Conservation (phyloP, 2,888 invertebrate genomes). For the Lasioglossum villosulum region DNA sequence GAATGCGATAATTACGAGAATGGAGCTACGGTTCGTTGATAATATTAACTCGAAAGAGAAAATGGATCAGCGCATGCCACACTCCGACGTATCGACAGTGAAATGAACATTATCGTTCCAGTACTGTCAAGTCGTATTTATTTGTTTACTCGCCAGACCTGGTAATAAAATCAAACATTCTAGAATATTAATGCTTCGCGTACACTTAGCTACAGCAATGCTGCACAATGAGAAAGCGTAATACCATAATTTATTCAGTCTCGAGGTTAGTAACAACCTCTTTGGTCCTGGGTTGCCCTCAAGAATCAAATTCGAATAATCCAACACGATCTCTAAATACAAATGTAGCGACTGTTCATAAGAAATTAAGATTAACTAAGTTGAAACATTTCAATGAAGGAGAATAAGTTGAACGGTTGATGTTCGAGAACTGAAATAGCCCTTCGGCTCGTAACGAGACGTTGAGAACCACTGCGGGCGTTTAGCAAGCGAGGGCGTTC, state of each 20-base stretch:
- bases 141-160: slow-evolving; percentile 27
- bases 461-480: neutral
- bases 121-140: slow-evolving; percentile 29
- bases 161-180: neutral
- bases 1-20: slow-evolving; percentile 51
- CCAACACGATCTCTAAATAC: too few relatives aligned
- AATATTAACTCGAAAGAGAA: slow-evolving; percentile 54
- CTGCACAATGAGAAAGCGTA: neutral
- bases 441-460: neutral
- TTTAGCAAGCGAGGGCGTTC: neutral
- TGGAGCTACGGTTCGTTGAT: slow-evolving; percentile 38
- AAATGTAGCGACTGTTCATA: too few relatives aligned
- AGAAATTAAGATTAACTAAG: too few relatives aligned
- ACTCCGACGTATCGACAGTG: slow-evolving; percentile 34
- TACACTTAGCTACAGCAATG: neutral
- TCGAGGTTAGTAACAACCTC: neutral
- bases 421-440: neutral
- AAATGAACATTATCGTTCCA: slow-evolving; percentile 42
- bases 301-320: too few relatives aligned
- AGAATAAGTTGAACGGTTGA: too few relatives aligned
- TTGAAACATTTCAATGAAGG: too few relatives aligned
- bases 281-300: too few relatives aligned
- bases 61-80: slow-evolving; percentile 50
- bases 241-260: neutral
- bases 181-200: neutral